Evolutionary conservation across 23 tunicate genomes (phyloP), one percentile per base, ranked within the genome.

Genomic region (Ciona savignyi): DNA sequence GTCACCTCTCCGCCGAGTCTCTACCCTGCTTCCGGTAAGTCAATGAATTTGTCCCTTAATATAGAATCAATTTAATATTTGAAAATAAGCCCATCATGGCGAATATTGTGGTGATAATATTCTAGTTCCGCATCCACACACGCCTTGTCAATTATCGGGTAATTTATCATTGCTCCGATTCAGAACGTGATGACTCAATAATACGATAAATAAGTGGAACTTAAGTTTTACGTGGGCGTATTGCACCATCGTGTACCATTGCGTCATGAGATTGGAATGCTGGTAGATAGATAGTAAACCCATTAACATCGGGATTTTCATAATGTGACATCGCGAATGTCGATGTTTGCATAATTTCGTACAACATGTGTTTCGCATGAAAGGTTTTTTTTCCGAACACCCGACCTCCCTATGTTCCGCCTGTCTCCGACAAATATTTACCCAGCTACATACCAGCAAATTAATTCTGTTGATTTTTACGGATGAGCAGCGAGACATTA

Each of bases 1-100:
- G 83, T 82, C 60, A 60, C 70, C 34, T 75, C 87, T 23, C 27
- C 85, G 63, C 28, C 83, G 34, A 61, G 78, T 2, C 79, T 82
- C 65, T 20, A 80, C 33, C 60, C 96, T 0, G 24, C 84, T 69
- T 35, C 81, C 1, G 84, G 87, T 88, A 64, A 42, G 56, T 42
- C 56, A 42, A 42, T n/a, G n/a, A n/a, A n/a, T n/a, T n/a, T n/a
- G n/a, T n/a, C n/a, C n/a, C n/a, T n/a, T n/a, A n/a, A n/a, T n/a
- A n/a, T n/a, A n/a, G n/a, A n/a, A n/a, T n/a, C n/a, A n/a, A n/a
- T n/a, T n/a, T n/a, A n/a, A n/a, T n/a, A n/a, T n/a, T n/a, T n/a
- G n/a, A n/a, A n/a, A n/a, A n/a, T n/a, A n/a, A n/a, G n/a, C n/a
- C n/a, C n/a, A n/a, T n/a, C n/a, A n/a, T n/a, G n/a, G n/a, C n/a